Evolutionary conservation across 2,113 vertebrate genomes (phyloP).

Genomic region (Tachycineta bicolor): DNA sequence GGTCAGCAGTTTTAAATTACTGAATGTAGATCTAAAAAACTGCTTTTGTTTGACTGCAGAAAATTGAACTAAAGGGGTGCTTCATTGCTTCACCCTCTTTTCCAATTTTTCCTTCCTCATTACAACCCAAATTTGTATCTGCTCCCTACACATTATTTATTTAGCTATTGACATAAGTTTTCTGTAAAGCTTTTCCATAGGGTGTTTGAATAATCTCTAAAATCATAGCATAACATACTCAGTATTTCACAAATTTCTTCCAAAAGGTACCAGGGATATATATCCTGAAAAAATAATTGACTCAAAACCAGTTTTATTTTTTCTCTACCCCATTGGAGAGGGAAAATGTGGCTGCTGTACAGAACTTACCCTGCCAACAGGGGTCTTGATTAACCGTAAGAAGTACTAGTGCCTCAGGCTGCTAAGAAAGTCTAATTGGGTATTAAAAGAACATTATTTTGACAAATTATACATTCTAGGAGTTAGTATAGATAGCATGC

Average conservation of each 20-base stretch:
- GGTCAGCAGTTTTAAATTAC: constrained; percentile 1
- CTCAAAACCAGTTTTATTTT: background rate
- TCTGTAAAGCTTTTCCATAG: background rate
- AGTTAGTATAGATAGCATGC: constrained; percentile 22
- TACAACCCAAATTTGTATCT: background rate
- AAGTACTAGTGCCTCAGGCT: constrained; percentile 23
- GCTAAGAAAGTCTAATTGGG: constrained; percentile 43
- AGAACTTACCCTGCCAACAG: background rate
- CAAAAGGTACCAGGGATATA: background rate
- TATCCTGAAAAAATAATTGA: background rate
- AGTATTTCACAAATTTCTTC: background rate
- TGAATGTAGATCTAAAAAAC: background rate
- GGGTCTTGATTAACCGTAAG: constrained; percentile 40
- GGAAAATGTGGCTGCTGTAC: background rate
- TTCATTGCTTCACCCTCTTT: background rate
- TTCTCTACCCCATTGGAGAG: background rate
- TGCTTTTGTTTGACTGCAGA: background rate
- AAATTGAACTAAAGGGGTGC: background rate
- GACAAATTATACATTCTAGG: constrained; percentile 67
- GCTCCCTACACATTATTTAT: background rate
- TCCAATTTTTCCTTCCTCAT: background rate
- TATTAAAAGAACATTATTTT: constrained; percentile 67
- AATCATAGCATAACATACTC: background rate
- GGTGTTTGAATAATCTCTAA: background rate
- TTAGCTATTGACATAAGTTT: background rate